phyloP scores from a whole-genome alignment of 2,888 invertebrate genomes.

The Mesochorus sp. region DNA sequence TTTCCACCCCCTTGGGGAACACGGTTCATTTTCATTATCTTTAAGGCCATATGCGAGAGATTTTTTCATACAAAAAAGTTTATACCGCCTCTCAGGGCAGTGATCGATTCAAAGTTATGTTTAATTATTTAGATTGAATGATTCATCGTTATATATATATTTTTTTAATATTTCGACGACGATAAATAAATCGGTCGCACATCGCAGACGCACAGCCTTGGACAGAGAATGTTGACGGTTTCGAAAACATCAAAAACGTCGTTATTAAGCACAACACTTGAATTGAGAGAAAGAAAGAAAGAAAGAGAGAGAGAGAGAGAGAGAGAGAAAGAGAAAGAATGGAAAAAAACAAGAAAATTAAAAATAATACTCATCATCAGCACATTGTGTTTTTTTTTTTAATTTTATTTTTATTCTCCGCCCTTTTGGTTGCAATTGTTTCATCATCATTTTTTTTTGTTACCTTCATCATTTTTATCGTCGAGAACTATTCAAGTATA shows the following conservation, averaged over 20 bases:
- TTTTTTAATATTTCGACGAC: constrained; percentile 1
- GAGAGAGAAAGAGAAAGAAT: too few species aligned
- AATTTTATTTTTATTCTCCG: constrained; percentile 38
- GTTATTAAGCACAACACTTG: background rate
- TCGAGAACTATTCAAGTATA: constrained; percentile 19
- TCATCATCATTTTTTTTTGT: background rate
- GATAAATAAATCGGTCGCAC: constrained; percentile 56
- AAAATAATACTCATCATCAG: constrained; percentile 10
- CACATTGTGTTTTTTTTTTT: constrained; percentile 9
- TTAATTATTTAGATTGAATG: constrained; percentile 71
- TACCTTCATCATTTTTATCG: background rate
- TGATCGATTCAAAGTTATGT: constrained; percentile 66
- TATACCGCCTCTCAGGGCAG: constrained; percentile 67
- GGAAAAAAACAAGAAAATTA: background rate
- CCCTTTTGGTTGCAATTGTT: constrained; percentile 3
- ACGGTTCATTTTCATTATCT: constrained; percentile 52
- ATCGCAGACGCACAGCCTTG: constrained; percentile 74
- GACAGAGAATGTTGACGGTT: constrained; percentile 79
- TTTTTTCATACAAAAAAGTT: constrained; percentile 68
- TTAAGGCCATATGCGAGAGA: constrained; percentile 75
- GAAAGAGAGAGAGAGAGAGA: background rate
- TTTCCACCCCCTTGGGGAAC: background rate
- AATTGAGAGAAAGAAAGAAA: background rate
- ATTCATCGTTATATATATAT: constrained; percentile 55
- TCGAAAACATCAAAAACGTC: constrained; percentile 71